A percentile compares a stretch with the other conserved stretches of the same genome.
phyloP scores from a whole-genome alignment of 2,113 vertebrate species.

The Sisor rabdophorus region DNA sequence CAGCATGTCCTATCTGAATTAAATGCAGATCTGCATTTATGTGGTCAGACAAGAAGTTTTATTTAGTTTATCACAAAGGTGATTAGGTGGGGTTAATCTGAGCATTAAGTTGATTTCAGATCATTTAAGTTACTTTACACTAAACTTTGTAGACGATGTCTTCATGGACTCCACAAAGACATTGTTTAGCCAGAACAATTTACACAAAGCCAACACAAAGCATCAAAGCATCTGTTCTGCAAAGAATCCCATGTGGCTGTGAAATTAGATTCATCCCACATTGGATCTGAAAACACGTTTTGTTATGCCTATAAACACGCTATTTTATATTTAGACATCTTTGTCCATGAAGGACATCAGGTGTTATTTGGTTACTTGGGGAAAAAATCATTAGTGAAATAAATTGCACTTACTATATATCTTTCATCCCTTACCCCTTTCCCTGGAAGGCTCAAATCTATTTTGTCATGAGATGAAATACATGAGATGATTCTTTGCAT shows the following conservation, averaged over 20 bases:
- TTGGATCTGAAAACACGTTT: background rate
- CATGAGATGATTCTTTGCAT: background rate
- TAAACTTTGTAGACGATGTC: background rate
- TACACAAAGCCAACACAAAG: background rate
- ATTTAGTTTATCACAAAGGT: background rate
- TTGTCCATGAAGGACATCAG: background rate
- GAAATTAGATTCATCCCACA: background rate
- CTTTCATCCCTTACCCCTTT: background rate
- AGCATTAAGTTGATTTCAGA: background rate
- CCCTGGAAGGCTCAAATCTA: background rate
- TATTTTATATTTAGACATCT: background rate
- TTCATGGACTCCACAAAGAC: background rate
- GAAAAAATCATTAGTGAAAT: background rate
- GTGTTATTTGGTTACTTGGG: background rate
- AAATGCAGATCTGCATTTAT: background rate
- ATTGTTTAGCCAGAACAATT: background rate
- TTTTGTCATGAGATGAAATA: no score
- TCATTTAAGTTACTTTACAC: background rate
- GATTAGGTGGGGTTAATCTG: background rate
- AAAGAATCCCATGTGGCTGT: background rate
- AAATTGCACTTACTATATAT: no score
- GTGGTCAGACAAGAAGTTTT: background rate
- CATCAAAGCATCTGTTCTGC: background rate
- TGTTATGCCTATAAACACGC: background rate
- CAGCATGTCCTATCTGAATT: background rate